A percentile compares a stretch with the other conserved stretches of the same genome.
These are phyloP conservation scores for Drosophila atripex DNA, from an alignment of 2,888 invertebrate genomes.

Conservation along the genomic window DNA sequence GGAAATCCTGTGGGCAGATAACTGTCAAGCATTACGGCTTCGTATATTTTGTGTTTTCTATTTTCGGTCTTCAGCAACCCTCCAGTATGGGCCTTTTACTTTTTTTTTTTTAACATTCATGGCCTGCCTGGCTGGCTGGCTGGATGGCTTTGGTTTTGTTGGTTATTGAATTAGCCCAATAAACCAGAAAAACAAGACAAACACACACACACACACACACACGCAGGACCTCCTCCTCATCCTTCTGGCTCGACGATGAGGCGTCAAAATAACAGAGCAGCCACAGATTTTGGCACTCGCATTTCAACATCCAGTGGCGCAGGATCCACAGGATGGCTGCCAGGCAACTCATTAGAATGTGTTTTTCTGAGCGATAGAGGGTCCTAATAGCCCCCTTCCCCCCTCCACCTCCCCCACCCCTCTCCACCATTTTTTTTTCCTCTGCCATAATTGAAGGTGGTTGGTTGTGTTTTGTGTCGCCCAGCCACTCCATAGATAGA, in stretches of 20 bases:
- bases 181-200: conserved; percentile 84
- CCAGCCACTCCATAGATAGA: conserved; percentile 43
- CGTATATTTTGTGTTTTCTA: conserved; percentile 34
- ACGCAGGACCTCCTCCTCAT: conserved; percentile 7
- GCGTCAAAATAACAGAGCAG: conserved; percentile 70
- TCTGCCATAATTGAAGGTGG: conserved; percentile 58
- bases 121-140: conserved; percentile 2
- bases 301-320: conserved; percentile 55
- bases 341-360: conserved; percentile 77
- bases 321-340: conserved; percentile 53
- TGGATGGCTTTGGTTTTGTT: conserved; percentile 61
- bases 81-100: neutral
- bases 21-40: conserved; percentile 66
- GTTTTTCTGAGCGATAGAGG: conserved; percentile 4
- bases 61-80: neutral
- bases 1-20: conserved; percentile 82
- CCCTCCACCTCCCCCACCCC: no score
- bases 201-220: conserved; percentile 52
- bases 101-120: conserved; percentile 55
- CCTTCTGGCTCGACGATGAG: conserved; percentile 10
- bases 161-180: conserved; percentile 84
- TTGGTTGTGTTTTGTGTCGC: conserved; percentile 57
- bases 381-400: conserved; percentile 67
- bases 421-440: neutral
- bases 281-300: conserved; percentile 62